These are phyloP conservation scores for Fistularia commersonii DNA, from an alignment of 2,797 vertebrate genomes.

Conservation along the genomic window DNA sequence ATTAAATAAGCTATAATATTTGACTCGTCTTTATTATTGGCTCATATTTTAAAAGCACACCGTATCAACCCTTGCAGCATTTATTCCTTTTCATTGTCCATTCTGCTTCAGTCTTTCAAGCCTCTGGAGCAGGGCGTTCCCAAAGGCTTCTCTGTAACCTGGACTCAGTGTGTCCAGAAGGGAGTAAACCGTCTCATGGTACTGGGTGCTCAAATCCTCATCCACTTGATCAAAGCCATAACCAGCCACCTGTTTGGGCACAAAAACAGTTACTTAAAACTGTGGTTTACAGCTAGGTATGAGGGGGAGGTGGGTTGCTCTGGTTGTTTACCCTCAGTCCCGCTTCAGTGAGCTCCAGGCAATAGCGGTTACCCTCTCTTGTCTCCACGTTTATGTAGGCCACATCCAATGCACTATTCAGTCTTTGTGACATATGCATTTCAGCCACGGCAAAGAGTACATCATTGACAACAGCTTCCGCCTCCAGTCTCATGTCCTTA, in stretches of 20 bases:
- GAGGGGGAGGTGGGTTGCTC: neutral
- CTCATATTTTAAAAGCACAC: constrained; percentile 15
- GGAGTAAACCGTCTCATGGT: constrained; percentile 97
- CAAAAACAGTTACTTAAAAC: constrained; percentile 6
- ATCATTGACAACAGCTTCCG: constrained; percentile 92
- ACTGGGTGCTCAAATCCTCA: constrained; percentile 82
- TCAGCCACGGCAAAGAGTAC: constrained; percentile 90
- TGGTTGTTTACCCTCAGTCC: constrained; percentile 84
- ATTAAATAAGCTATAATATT: constrained; percentile 30
- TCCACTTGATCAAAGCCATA: constrained; percentile 89
- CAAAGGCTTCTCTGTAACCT: constrained; percentile 95
- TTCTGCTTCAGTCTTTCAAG: constrained; percentile 89
- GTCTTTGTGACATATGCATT: constrained; percentile 90
- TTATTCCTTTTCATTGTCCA: constrained; percentile 70
- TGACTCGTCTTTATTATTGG: constrained; percentile 29
- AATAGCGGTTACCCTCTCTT: constrained; percentile 87
- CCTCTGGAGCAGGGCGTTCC: constrained; percentile 91
- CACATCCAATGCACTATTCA: constrained; percentile 83
- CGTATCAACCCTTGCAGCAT: constrained; percentile 14
- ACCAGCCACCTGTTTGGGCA: constrained; percentile 84
- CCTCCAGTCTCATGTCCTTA: constrained; percentile 96
- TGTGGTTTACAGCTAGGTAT: neutral
- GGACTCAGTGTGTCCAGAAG: constrained; percentile 94
- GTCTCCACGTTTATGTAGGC: constrained; percentile 96
- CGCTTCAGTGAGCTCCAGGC: constrained; percentile 93